phyloP scores from a whole-genome alignment of 1,140 invertebrate species.

The Leptinotarsa texana region DNA sequence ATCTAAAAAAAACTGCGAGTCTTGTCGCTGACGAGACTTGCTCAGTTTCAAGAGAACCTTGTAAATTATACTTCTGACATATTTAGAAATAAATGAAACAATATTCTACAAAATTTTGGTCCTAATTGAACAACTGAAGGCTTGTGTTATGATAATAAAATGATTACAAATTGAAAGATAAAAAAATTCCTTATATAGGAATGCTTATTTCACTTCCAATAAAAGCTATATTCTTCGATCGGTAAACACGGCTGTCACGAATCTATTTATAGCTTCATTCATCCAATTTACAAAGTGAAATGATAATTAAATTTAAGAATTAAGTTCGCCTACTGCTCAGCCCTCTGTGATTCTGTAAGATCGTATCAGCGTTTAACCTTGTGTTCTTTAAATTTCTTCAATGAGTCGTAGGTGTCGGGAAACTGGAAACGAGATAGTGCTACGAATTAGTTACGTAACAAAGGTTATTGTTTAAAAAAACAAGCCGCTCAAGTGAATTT shows the following conservation, averaged over 20 bases:
- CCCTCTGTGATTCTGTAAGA: not conserved
- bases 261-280: slow-evolving; percentile 1
- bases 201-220: not conserved
- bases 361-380: slow-evolving; percentile 5
- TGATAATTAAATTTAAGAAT: slow-evolving; percentile 9
- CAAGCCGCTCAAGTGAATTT: not conserved
- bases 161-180: no score
- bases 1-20: no score
- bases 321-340: not conserved
- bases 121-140: no score
- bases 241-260: not conserved
- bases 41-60: no score
- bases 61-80: no score
- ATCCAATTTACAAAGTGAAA: slow-evolving; percentile 3
- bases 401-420: not conserved
- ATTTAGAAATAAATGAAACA: no score
- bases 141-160: no score
- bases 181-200: no score
- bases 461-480: not conserved
- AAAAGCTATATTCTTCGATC: not conserved
- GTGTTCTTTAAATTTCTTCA: not conserved
- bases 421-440: not conserved
- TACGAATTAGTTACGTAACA: not conserved
- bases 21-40: no score
- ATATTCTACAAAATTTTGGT: no score